Evolutionary conservation across 2,113 vertebrate genomes (phyloP).

Genomic region (Cyanoramphus novaezelandiae): DNA sequence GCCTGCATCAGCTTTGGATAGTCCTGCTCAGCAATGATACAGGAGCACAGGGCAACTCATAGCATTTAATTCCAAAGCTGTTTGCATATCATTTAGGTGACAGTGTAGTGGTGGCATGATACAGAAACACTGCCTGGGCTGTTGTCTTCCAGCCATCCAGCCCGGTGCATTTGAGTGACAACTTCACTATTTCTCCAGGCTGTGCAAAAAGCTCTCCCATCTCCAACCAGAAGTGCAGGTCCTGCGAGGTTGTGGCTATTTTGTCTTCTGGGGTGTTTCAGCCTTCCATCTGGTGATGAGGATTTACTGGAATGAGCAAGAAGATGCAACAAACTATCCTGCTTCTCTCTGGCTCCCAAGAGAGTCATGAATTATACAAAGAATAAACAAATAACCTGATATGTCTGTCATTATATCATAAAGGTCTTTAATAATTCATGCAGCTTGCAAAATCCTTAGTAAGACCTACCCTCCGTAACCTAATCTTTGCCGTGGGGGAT

Average conservation of each 20-base stretch:
- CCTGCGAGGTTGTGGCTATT: not conserved
- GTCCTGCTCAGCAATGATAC: not conserved
- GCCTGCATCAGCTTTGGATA: not conserved
- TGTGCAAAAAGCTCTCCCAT: not conserved
- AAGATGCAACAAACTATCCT: slow-evolving; percentile 1
- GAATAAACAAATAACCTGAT: slow-evolving; percentile 73
- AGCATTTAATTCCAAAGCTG: not conserved
- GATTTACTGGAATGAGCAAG: slow-evolving; percentile 67
- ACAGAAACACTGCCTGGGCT: not conserved
- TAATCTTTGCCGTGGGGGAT: not conserved
- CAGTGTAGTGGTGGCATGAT: not conserved
- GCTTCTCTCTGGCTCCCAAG: slow-evolving; percentile 43
- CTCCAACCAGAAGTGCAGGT: not conserved
- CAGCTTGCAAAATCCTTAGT: slow-evolving; percentile 46
- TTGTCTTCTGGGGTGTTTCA: not conserved
- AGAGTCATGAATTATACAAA: slow-evolving; percentile 76
- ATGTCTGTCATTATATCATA: slow-evolving; percentile 73
- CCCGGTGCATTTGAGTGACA: not conserved
- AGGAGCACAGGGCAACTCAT: not conserved
- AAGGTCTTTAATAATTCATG: slow-evolving; percentile 79
- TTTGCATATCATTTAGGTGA: not conserved
- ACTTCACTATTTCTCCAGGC: not conserved
- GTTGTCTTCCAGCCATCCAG: not conserved
- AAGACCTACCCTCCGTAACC: slow-evolving; percentile 47
- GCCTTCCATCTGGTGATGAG: slow-evolving; percentile 7